phyloP scores from a whole-genome alignment of 2,797 vertebrate species.

The Botia almorhae region DNA sequence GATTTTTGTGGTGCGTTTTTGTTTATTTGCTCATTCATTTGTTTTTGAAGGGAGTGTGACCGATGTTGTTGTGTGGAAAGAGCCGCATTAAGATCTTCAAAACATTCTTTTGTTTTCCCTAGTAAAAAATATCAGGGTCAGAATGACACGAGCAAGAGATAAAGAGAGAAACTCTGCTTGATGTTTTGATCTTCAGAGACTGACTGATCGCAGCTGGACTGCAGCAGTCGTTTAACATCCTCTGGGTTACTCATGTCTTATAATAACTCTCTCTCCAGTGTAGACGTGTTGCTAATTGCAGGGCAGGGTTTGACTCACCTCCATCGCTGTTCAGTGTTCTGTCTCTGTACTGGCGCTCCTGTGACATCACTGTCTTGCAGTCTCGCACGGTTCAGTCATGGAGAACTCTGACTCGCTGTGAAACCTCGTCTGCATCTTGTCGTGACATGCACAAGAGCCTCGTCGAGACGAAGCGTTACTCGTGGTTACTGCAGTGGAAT shows the following conservation, averaged over 20 bases:
- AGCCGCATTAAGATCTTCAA: too few relatives aligned
- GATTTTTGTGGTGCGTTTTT: too few relatives aligned
- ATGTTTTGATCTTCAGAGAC: not conserved
- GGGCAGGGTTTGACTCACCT: slow-evolving; percentile 10
- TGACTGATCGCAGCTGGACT: too few relatives aligned
- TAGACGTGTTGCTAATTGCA: not conserved
- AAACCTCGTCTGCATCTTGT: not conserved
- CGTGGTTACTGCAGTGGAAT: not conserved
- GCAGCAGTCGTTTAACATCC: not conserved
- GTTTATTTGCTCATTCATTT: too few relatives aligned
- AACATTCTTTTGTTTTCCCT: too few relatives aligned
- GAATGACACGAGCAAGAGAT: too few relatives aligned
- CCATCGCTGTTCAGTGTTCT: not conserved
- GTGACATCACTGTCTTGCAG: slow-evolving; percentile 19
- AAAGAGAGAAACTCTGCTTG: not conserved
- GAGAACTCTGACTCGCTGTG: not conserved
- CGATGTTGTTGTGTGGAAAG: too few relatives aligned
- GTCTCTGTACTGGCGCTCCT: not conserved
- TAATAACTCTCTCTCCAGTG: not conserved
- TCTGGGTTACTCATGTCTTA: not conserved
- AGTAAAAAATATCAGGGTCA: too few relatives aligned
- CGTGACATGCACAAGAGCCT: not conserved
- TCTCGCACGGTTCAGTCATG: not conserved
- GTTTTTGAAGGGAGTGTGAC: too few relatives aligned
- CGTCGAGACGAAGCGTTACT: not conserved